Evolutionary conservation across 2,888 invertebrate genomes (phyloP), one percentile per base, ranked within the genome.

Genomic region (Fabriciana adippe): DNA sequence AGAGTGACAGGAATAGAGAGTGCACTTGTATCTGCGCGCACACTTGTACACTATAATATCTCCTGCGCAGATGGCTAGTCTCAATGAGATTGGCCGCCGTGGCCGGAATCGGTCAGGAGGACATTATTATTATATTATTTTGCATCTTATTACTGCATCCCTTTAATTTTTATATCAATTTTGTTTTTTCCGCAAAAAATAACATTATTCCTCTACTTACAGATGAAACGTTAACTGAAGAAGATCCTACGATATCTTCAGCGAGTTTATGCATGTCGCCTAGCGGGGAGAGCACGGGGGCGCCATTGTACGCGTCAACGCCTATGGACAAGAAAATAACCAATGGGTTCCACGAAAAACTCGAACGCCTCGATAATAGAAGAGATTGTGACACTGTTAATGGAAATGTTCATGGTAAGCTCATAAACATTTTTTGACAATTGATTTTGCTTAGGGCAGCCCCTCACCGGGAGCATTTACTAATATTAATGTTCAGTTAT

Each of bases 251-350:
- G 14, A 79, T 90, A 8, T 92, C 92, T 0, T 89, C 90, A 0
- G 90, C 90, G 8, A 92, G 92, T 47, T 77, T 90, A 0, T 90
- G 90, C 76, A 84, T 91, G 85, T 92, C 92, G 4, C 90, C 91
- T 1, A 72, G 76, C 76, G 54, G 72, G 51, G 78, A 48, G n/a
- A 66, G 55, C 6, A 55, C 70, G 16, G 71, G 66, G 6, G 67
- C 68, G 51, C 85, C 84, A 3, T 66, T 83, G 5, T 76, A 75
- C 47, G 79, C 87, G 50, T 85, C 86, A 31, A 85, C 84, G 68
- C 90, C 92, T 55, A 73, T 86, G 47, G 75, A 70, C 74, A 78
- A 68, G 71, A 82, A 71, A 73, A 68, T 83, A 14, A 75, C 82
- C 14, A 89, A 89, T 71, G 89, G 89, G 0, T 83, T 88, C 72